phyloP scores from a whole-genome alignment of 2,797 vertebrate genomes.

The Cichlasoma orientale region DNA sequence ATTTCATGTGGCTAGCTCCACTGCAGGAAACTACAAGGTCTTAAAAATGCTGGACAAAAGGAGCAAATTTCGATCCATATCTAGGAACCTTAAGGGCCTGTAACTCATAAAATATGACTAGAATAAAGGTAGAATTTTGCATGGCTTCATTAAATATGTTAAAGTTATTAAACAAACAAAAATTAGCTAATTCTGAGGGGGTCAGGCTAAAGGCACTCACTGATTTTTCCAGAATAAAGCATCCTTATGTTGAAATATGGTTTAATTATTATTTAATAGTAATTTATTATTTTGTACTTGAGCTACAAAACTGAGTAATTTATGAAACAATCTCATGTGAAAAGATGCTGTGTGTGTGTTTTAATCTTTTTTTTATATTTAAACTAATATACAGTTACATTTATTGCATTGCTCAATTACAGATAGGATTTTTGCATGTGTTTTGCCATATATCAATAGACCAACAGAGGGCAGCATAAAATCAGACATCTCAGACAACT shows the following conservation, averaged over 20 bases:
- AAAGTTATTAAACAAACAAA: background rate
- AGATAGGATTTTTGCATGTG: background rate
- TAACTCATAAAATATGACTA: background rate
- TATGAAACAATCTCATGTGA: background rate
- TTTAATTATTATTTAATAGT: background rate
- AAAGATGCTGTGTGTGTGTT: background rate
- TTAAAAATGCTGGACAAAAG: no score
- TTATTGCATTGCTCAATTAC: background rate
- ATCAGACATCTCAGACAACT: slow-evolving; percentile 65
- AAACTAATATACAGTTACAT: background rate
- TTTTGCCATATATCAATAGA: slow-evolving; percentile 1
- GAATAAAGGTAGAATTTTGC: no score
- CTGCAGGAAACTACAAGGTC: background rate
- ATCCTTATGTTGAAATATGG: background rate
- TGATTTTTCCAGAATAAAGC: background rate
- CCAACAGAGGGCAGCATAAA: slow-evolving; percentile 66
- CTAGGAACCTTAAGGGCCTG: background rate
- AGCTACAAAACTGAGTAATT: background rate
- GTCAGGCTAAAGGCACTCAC: background rate
- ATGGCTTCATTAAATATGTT: background rate
- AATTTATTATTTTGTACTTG: background rate
- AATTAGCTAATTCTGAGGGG: background rate
- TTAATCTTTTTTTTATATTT: background rate
- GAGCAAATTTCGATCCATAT: background rate
- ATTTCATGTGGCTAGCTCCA: background rate